Percentiles rank a stretch among this genome's conserved stretches.
These are phyloP conservation scores for Equus quagga DNA, from an alignment of 2,113 vertebrate species.

Conservation along the genomic window DNA sequence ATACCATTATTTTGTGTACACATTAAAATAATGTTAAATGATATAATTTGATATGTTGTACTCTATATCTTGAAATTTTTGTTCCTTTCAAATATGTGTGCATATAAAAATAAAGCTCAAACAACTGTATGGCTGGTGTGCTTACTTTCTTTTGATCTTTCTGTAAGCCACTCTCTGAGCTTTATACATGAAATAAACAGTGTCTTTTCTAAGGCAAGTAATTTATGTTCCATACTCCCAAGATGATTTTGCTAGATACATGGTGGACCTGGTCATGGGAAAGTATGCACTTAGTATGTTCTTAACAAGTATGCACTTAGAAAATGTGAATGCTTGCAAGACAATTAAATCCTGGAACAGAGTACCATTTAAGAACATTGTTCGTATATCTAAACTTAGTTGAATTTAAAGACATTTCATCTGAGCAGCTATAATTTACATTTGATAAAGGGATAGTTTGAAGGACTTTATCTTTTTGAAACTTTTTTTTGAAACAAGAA, in stretches of 20 bases:
- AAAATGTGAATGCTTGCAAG: constrained; percentile 73
- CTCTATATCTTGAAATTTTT: constrained; percentile 84
- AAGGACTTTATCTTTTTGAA: background rate
- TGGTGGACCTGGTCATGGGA: constrained; percentile 56
- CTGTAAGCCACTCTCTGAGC: constrained; percentile 82
- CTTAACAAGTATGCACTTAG: constrained; percentile 66
- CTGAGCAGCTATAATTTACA: constrained; percentile 7
- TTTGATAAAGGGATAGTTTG: constrained; percentile 38
- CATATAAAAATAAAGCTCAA: constrained; percentile 82
- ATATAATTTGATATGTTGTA: constrained; percentile 84
- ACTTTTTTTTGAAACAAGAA: background rate
- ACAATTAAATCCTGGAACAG: constrained; percentile 65
- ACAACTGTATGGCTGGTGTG: constrained; percentile 80
- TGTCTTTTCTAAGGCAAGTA: constrained; percentile 75
- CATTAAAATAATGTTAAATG: constrained; percentile 81
- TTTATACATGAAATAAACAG: constrained; percentile 77
- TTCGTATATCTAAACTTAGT: constrained; percentile 30
- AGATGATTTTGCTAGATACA: constrained; percentile 70
- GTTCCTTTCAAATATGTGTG: constrained; percentile 85
- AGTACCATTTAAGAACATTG: constrained; percentile 68
- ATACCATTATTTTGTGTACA: constrained; percentile 72
- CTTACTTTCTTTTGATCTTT: constrained; percentile 87
- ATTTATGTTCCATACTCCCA: constrained; percentile 65
- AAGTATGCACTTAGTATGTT: constrained; percentile 37
- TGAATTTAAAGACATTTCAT: constrained; percentile 48